Conservation (phyloP, 2,113 vertebrate species). For the Seriola aureovittata region DNA sequence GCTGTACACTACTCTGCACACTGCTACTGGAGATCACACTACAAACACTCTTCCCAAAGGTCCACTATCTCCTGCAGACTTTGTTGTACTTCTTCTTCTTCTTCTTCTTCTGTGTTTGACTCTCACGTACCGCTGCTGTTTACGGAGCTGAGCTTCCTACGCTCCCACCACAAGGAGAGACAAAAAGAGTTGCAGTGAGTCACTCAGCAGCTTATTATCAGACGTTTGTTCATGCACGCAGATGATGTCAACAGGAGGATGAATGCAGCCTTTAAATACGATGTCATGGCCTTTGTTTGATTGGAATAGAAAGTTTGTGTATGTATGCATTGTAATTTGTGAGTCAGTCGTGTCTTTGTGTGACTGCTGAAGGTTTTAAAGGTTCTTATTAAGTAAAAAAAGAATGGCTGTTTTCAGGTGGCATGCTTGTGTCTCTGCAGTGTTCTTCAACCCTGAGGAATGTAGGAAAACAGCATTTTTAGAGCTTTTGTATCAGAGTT, state of each 20-base stretch:
- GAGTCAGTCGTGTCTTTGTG: neutral
- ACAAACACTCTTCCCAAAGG: neutral
- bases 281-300: neutral
- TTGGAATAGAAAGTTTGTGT: neutral
- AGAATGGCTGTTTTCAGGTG: neutral
- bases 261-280: neutral
- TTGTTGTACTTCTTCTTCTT: neutral
- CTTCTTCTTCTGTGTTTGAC: neutral
- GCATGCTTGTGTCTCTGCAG: neutral
- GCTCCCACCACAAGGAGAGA: slow-evolving; percentile 2
- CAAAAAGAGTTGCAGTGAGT: slow-evolving; percentile 14
- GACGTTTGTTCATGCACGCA: neutral
- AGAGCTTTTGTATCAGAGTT: no score
- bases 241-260: neutral
- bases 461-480: neutral
- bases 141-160: slow-evolving; percentile 26
- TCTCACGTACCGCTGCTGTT: neutral
- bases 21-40: neutral
- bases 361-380: neutral
- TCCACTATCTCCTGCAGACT: neutral
- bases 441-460: no score
- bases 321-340: neutral
- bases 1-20: neutral
- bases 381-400: neutral
- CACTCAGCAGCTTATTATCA: slow-evolving; percentile 18